These are phyloP conservation scores for Colistium nudipinnis DNA, from an alignment of 2,113 vertebrate species.

Conservation along the genomic window DNA sequence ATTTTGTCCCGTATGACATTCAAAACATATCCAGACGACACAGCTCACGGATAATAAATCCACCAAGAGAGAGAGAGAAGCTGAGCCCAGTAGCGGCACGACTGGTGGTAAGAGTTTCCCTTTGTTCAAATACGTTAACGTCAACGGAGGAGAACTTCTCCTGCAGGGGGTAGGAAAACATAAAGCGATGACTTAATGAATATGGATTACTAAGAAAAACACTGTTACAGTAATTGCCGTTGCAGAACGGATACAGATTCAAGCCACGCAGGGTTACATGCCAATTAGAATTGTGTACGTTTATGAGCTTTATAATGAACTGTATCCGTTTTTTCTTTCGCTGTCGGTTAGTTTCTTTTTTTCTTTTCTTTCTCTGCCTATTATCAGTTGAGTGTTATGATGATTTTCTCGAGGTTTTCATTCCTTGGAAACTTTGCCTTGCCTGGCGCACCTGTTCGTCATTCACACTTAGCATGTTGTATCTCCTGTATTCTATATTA, in stretches of 20 bases:
- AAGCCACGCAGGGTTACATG: not conserved
- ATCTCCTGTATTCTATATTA: not conserved
- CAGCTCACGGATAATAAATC: conserved; percentile 58
- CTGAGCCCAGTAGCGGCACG: conserved; percentile 22
- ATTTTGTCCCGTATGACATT: conserved; percentile 34
- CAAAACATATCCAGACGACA: conserved; percentile 39
- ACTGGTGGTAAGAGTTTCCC: conserved; percentile 51
- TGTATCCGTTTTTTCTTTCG: not conserved
- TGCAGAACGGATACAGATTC: conserved; percentile 3
- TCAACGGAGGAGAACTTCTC: conserved; percentile 14
- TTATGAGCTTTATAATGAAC: not conserved
- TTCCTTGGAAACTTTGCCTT: not conserved
- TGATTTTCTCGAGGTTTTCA: not conserved
- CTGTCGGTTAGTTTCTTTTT: not conserved
- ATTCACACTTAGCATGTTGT: not conserved
- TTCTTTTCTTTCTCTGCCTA: not conserved
- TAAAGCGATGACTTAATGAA: conserved; percentile 23
- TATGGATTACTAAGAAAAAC: conserved; percentile 19
- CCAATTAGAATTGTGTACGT: conserved; percentile 1
- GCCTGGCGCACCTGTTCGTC: not conserved
- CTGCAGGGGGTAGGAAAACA: conserved; percentile 25
- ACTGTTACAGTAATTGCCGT: conserved; percentile 19
- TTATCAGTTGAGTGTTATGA: not conserved
- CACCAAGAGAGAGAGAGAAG: not conserved
- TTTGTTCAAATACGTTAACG: conserved; percentile 52